Conservation (phyloP, 1,140 invertebrate species). For the Sminthurinus signatus region DNA sequence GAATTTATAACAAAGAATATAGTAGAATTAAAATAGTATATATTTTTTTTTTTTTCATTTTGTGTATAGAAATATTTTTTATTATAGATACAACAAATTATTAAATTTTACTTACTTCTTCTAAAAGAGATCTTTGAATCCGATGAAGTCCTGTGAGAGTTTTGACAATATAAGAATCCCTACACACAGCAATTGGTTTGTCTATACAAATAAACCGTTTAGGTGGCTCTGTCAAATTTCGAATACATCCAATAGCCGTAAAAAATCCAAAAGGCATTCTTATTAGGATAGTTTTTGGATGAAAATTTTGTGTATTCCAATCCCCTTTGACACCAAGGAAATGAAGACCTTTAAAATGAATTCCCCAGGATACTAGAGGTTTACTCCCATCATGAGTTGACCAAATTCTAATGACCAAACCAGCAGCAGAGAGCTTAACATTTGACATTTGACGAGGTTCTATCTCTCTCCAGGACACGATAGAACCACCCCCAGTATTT, state of each 20-base stretch:
- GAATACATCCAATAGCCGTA: constrained; percentile 33
- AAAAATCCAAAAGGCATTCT: constrained; percentile 82
- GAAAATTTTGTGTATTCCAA: constrained; percentile 58
- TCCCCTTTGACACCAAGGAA: constrained; percentile 64
- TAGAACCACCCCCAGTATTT: constrained; percentile 52
- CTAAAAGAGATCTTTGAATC: constrained; percentile 32
- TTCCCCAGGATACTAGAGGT: constrained; percentile 56
- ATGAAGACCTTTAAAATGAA: constrained; percentile 71
- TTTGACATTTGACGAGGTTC: constrained; percentile 47
- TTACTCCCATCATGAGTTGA: constrained; percentile 41
- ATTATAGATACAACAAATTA: neutral
- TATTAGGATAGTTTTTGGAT: constrained; percentile 74
- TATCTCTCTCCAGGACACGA: constrained; percentile 62
- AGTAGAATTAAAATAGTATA: no score
- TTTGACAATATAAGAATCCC: constrained; percentile 29
- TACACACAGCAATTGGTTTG: constrained; percentile 33
- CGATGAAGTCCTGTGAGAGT: constrained; percentile 22
- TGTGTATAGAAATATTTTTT: neutral
- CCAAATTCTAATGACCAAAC: constrained; percentile 43
- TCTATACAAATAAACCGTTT: neutral
- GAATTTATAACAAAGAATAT: no score
- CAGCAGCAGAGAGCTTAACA: constrained; percentile 43
- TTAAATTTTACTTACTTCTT: constrained; percentile 32
- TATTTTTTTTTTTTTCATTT: neutral
- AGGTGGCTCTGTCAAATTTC: neutral